Conservation (phyloP, 2,888 invertebrate species). For the Meandrusa payeni region DNA sequence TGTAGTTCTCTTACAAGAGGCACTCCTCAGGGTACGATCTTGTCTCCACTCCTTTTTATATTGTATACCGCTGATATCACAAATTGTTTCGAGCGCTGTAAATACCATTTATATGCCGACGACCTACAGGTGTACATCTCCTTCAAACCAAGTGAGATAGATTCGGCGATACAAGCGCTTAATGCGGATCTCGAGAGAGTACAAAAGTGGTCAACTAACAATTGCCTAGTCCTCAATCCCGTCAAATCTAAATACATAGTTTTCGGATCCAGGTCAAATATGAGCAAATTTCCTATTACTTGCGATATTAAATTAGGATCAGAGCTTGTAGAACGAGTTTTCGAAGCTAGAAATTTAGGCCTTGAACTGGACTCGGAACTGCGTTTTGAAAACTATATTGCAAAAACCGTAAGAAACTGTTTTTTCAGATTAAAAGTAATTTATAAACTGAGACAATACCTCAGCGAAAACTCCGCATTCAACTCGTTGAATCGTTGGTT, state of each 20-base stretch:
- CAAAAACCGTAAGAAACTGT: constrained; percentile 6
- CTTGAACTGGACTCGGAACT: constrained; percentile 15
- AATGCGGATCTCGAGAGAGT: constrained; percentile 9
- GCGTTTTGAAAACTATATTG: constrained; percentile 20
- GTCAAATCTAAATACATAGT: constrained; percentile 2
- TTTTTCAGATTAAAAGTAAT: constrained; percentile 3
- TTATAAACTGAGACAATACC: not conserved
- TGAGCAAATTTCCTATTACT: not conserved
- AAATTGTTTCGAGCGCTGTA: not conserved
- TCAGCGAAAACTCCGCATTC: no score
- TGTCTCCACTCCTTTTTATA: not conserved
- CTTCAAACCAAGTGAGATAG: not conserved
- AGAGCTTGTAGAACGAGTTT: constrained; percentile 3
- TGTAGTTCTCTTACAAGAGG: not conserved
- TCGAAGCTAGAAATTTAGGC: constrained; percentile 21
- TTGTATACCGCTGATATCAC: not conserved
- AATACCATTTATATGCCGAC: constrained; percentile 13
- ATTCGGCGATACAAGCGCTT: not conserved
- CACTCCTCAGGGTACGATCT: not conserved
- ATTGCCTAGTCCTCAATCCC: constrained; percentile 10
- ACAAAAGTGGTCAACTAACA: not conserved
- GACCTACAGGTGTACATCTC: constrained; percentile 5
- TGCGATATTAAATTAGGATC: not conserved
- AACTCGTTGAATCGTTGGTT: no score
- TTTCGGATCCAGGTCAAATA: not conserved